Evolutionary conservation across 2,113 vertebrate genomes (phyloP), one percentile per base, ranked within the genome.

Genomic region (Zapornia atra): DNA sequence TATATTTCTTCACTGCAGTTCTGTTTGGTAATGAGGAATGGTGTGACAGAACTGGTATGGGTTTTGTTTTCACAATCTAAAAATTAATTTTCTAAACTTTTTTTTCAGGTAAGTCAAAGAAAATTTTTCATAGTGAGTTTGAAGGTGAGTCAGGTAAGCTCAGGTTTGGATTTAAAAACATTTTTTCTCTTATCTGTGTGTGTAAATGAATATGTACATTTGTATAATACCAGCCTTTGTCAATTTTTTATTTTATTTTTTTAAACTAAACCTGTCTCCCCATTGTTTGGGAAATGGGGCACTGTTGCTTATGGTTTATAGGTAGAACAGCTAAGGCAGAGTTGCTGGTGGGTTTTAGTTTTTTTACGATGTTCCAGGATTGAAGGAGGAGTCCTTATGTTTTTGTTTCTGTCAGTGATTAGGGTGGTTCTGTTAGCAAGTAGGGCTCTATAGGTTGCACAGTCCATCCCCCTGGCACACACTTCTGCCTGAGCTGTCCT

Each of bases 101-200:
- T 96, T 38, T 97, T 97, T 66, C 69, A 97, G 97, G 96, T 97
- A 96, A 93, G 93, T 91, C 93, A 90, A 91, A 89, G 46, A 46
- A 59, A 59, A 75, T 69, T 90, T 95, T 93, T 94, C 85, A 25
- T n/a, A 57, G 42, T 63, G 53, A 82, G 10, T 88, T 66, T 84
- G 63, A 94, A 86, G 20, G 51, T 34, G 86, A 82, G 28, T 92
- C 94, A 94, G 97, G 95, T 96, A 96, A 96, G 87, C 12, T 31
- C 19, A 61, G 10, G 34, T 85, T 73, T 73, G 63, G 31, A 63
- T 77, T 93, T 93, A 48, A 79, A 78, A 31, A 4, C 38, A 36
- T 66, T 88, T 88, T 80, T 73, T 21, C 71, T 25, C 80, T 0
- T 70, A 53, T 59, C 11, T 83, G 6, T 26, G 12, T 53, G 2